These are phyloP conservation scores for Harpagoxenus sublaevis DNA, from an alignment of 2,888 invertebrate genomes.

Conservation along the genomic window DNA sequence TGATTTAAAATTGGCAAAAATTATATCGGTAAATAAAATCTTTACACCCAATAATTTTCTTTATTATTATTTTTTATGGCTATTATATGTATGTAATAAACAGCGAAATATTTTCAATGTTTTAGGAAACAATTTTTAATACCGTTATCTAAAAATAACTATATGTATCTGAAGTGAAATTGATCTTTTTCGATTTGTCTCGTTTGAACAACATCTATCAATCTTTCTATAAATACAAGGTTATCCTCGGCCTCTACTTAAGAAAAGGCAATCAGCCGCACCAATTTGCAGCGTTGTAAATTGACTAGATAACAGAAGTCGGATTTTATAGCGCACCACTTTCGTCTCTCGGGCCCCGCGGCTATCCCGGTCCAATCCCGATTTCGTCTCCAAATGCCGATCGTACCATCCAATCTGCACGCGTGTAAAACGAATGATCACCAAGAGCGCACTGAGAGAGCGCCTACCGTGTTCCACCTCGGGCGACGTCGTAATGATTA, in stretches of 20 bases:
- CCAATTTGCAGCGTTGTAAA: constrained; percentile 38
- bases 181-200: neutral
- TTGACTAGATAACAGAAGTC: constrained; percentile 39
- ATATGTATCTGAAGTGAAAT: neutral
- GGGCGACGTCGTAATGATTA: constrained; percentile 58
- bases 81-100: neutral
- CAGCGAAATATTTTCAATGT: neutral
- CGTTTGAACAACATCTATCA: neutral
- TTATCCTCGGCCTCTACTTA: neutral
- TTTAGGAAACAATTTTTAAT: neutral
- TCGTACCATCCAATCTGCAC: constrained; percentile 48
- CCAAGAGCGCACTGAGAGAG: constrained; percentile 36
- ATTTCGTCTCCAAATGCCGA: constrained; percentile 57
- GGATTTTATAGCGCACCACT: constrained; percentile 24
- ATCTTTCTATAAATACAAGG: neutral
- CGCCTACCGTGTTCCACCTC: constrained; percentile 27
- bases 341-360: constrained; percentile 56
- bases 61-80: neutral
- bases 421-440: constrained; percentile 50
- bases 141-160: neutral
- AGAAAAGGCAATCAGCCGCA: constrained; percentile 7
- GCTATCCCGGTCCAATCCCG: constrained; percentile 48
- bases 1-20: neutral
- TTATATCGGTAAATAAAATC: constrained; percentile 23
- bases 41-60: neutral